These are phyloP conservation scores for Epinephelus coioides DNA, from an alignment of 2,797 vertebrate genomes.

Conservation along the genomic window DNA sequence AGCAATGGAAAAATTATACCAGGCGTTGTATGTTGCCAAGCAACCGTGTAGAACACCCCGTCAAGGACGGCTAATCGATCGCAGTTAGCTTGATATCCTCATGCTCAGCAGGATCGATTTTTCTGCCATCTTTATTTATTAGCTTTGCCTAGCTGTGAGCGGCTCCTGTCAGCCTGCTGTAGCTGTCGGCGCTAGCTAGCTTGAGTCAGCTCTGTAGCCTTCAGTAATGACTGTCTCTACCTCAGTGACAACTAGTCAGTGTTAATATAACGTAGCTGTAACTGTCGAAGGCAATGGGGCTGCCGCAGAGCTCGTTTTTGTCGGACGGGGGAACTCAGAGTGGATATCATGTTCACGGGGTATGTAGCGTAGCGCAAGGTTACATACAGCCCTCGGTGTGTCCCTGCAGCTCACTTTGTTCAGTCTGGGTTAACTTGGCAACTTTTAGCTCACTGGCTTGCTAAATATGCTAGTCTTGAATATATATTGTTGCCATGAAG, in stretches of 20 bases:
- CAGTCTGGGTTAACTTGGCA: neutral
- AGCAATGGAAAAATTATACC: too few relatives aligned
- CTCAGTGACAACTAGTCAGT: slow-evolving; percentile 52
- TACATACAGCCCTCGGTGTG: neutral
- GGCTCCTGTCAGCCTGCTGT: slow-evolving; percentile 32
- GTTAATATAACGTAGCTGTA: neutral
- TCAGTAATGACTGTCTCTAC: slow-evolving; percentile 55
- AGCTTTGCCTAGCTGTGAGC: slow-evolving; percentile 45
- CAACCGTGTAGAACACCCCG: slow-evolving; percentile 10
- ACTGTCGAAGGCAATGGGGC: slow-evolving; percentile 83
- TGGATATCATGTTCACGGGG: slow-evolving; percentile 95
- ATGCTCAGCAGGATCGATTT: slow-evolving; percentile 20
- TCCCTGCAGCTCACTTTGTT: neutral
- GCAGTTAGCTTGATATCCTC: neutral
- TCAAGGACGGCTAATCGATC: slow-evolving; percentile 60
- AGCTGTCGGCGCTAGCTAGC: slow-evolving; percentile 42
- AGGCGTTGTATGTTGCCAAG: slow-evolving; percentile 43
- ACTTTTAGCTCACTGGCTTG: neutral
- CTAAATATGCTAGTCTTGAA: neutral
- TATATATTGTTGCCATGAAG: fast-evolving
- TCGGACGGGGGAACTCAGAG: slow-evolving; percentile 86
- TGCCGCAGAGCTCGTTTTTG: slow-evolving; percentile 88
- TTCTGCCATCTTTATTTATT: slow-evolving; percentile 71
- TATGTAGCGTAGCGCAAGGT: slow-evolving; percentile 73
- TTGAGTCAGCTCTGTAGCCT: neutral